Conservation (phyloP, 2,113 vertebrate genomes). For the Prunella himalayana region DNA sequence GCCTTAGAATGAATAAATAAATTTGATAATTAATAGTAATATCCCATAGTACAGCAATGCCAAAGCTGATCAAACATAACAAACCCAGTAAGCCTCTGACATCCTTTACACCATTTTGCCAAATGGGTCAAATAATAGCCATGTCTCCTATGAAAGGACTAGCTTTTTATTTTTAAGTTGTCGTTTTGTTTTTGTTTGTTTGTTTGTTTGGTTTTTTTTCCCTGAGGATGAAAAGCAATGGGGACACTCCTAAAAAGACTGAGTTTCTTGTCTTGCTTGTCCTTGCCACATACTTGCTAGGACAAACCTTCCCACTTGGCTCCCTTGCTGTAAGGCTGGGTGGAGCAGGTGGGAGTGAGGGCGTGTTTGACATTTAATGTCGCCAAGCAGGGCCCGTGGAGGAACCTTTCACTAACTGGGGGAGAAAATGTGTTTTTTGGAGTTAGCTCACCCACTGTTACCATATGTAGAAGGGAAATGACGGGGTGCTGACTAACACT, state of each 20-base stretch:
- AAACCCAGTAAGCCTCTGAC: neutral
- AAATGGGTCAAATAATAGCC: neutral
- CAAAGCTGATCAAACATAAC: neutral
- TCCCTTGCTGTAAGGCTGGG: neutral
- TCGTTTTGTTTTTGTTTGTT: neutral
- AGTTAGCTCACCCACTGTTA: slow-evolving; percentile 38
- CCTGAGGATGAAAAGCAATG: neutral
- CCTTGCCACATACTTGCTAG: neutral
- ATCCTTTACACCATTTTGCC: neutral
- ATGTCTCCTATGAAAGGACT: neutral
- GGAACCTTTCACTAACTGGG: slow-evolving; percentile 7
- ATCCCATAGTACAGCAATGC: neutral
- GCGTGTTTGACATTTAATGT: slow-evolving; percentile 5
- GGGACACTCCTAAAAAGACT: neutral
- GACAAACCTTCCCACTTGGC: neutral
- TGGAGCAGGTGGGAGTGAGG: neutral
- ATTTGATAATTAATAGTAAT: neutral
- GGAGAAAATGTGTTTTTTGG: slow-evolving; percentile 36
- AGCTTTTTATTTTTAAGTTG: neutral
- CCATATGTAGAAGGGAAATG: slow-evolving; percentile 60
- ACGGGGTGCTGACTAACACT: slow-evolving; percentile 68
- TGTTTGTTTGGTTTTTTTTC: neutral
- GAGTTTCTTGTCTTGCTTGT: neutral
- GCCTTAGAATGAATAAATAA: neutral
- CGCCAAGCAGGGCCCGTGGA: neutral